Base-by-base conservation (phyloP, 1,140 invertebrate species). In the Homarus americanus region DNA sequence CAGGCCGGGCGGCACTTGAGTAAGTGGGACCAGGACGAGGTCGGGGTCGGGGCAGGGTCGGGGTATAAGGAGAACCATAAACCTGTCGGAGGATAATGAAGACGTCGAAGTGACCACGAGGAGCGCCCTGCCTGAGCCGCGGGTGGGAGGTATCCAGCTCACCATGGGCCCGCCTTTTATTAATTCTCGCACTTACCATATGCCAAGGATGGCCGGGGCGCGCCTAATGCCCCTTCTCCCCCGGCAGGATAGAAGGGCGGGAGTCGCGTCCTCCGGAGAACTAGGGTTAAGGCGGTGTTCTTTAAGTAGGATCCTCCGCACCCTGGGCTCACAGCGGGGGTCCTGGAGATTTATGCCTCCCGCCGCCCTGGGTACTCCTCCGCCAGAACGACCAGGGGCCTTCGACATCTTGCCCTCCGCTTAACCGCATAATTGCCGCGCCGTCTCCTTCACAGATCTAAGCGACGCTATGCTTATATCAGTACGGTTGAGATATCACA, bases 121-220 rank as follows among this genome's bases (percentile, higher is more conserved):
- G 32, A 15, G 36, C 44, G 34, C 32, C 28, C 17, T 20, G 34
- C 44, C 9, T 24, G 20, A 40, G 82, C 36, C 36, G 34, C 41
- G 28, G 34, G 44, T 36, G 38, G 63, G 38, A 36, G 82, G 36
- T 28, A 38, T 78, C 32, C 36, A 28, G 38, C 82, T 38, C 89
- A 36, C 89, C 83, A 79, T 80, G 89, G 83, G 75, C 49, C 66
- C 49, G 75, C 82, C 89, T 85, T 91, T 91, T 91, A 91, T 91
- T 91, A 91, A 91, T 91, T 91, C 89, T 85, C 75, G 41, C 87
- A 90, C 87, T 83, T 90, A 90, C 87, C 87, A 90, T 90, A 90
- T 90, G 87, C 87, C 87, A 34, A 75, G 72, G 79, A 53, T 78
- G 86, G 15, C 36, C 24, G 44, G 49, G 38, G 66, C 63, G 40